Percentiles rank a stretch among this genome's conserved stretches.
Conservation (phyloP, 2,888 invertebrate genomes). For the Chrysina gloriosa region DNA sequence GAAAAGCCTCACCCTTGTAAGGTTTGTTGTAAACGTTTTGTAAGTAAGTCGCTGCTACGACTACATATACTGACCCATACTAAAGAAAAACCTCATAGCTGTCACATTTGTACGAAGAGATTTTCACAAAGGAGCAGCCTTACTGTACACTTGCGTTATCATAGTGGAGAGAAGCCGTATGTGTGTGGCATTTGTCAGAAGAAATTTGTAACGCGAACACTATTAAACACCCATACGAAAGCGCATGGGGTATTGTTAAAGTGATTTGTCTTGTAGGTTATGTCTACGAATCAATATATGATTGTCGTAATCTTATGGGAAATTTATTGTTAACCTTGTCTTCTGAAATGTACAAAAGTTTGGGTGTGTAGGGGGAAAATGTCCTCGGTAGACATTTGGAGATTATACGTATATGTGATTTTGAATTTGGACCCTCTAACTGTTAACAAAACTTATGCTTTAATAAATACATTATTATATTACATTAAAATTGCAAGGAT, state of each 20-base stretch:
- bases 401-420: no score
- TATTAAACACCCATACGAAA: slow-evolving; percentile 31
- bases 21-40: slow-evolving; percentile 52
- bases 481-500: no score
- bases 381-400: no score
- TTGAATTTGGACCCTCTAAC: no score
- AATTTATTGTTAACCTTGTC: background rate
- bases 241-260: slow-evolving; percentile 23
- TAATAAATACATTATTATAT: no score
- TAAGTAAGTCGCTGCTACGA: slow-evolving; percentile 49
- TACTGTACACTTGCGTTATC: slow-evolving; percentile 64
- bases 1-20: slow-evolving; percentile 57
- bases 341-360: no score
- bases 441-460: no score
- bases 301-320: no score
- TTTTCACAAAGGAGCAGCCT: slow-evolving; percentile 68
- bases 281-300: no score
- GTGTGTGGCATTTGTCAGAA: slow-evolving; percentile 64
- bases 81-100: slow-evolving; percentile 67
- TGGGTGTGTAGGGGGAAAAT: no score
- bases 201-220: slow-evolving; percentile 45
- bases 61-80: slow-evolving; percentile 68
- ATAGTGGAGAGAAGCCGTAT: slow-evolving; percentile 66
- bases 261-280: no score
- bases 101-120: slow-evolving; percentile 68